Percentiles rank a stretch among this genome's conserved stretches.
These are phyloP conservation scores for Lacerta viridis DNA, from an alignment of 2,797 vertebrate genomes.

Conservation along the genomic window DNA sequence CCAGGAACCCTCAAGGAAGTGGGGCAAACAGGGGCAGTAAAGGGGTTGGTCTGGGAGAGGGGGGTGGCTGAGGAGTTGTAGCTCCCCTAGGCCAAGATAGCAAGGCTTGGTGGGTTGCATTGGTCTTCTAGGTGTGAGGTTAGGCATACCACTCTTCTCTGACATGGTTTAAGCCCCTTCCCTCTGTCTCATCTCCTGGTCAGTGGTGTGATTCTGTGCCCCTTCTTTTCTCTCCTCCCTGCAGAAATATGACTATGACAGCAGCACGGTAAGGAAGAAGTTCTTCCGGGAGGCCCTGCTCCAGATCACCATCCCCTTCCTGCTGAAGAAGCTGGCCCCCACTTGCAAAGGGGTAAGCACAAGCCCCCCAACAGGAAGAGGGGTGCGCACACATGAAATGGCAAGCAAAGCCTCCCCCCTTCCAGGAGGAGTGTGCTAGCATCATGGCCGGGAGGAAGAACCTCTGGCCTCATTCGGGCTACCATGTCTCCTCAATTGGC, in stretches of 20 bases:
- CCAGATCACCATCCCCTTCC: conserved; percentile 96
- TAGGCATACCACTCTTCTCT: background rate
- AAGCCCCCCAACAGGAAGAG: too few relatives aligned
- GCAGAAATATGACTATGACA: conserved; percentile 97
- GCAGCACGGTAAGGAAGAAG: conserved; percentile 95
- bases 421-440: background rate
- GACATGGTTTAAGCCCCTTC: background rate
- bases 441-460: background rate
- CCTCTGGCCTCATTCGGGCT: too few relatives aligned
- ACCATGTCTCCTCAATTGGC: too few relatives aligned
- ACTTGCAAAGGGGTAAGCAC: conserved; percentile 88
- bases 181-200: background rate
- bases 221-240: accelerated
- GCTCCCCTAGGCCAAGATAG: background rate
- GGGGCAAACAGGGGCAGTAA: too few relatives aligned
- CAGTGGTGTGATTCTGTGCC: accelerated
- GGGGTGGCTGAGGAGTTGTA: too few relatives aligned
- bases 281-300: conserved; percentile 97
- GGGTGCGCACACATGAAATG: accelerated
- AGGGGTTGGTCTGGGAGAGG: too few relatives aligned
- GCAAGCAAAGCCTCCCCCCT: background rate
- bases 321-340: conserved; percentile 92
- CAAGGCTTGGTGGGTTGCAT: background rate
- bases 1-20: too few relatives aligned
- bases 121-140: background rate